phyloP scores from a whole-genome alignment of 2,888 invertebrate species.

The Trachelus troglodyta region DNA sequence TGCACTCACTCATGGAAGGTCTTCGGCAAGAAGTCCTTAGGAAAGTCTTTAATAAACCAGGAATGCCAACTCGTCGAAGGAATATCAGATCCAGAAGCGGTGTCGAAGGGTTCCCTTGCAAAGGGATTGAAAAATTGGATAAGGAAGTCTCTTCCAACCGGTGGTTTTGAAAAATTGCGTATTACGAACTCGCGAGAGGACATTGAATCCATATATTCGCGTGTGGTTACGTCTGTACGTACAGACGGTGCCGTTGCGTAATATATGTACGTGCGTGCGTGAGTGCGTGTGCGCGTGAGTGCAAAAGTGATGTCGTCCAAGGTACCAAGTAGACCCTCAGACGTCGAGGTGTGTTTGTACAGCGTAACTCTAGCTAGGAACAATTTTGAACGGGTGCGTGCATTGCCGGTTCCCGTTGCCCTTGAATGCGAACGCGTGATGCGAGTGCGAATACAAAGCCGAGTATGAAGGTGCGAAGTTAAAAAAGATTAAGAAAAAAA shows the following conservation, averaged over 20 bases:
- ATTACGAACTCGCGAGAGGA: background rate
- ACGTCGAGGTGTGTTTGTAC: constrained; percentile 9
- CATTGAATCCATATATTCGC: background rate
- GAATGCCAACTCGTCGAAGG: background rate
- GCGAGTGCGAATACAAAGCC: constrained; percentile 27
- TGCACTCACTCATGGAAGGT: background rate
- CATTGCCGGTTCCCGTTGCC: constrained; percentile 25
- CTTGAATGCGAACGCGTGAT: constrained; percentile 20
- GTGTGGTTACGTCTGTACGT: background rate
- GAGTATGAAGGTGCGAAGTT: constrained; percentile 18
- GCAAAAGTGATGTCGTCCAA: constrained; percentile 1
- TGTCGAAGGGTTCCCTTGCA: background rate
- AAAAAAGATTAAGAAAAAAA: constrained; percentile 30
- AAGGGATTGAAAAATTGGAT: background rate
- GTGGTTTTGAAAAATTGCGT: background rate
- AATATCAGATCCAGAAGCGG: background rate
- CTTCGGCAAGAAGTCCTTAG: background rate
- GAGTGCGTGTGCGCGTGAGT: background rate
- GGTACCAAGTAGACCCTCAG: background rate
- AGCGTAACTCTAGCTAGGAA: constrained; percentile 17
- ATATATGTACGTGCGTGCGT: background rate
- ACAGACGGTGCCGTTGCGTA: background rate
- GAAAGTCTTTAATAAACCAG: background rate
- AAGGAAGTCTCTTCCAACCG: background rate
- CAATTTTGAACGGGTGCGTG: constrained; percentile 25